Conservation (phyloP, 2,888 invertebrate species). For the Philopedon plagiatum region DNA sequence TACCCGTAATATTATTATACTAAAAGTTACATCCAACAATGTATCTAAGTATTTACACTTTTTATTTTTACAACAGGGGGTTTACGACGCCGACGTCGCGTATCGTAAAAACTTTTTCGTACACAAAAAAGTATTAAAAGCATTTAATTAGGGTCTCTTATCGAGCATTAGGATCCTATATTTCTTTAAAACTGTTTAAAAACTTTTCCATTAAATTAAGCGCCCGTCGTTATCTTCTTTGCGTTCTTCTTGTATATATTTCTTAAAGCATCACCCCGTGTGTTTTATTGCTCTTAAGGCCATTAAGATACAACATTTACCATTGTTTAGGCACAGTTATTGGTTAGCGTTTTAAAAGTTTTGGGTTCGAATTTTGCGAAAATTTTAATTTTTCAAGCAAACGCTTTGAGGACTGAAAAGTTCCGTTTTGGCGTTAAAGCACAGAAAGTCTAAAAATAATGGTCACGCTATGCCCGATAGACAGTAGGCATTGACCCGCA, state of each 20-base stretch:
- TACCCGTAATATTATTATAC: too few relatives aligned
- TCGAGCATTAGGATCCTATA: slow-evolving; percentile 17
- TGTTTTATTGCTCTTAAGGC: not conserved
- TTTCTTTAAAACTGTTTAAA: slow-evolving; percentile 4
- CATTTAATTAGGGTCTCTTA: slow-evolving; percentile 15
- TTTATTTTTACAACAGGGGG: not conserved
- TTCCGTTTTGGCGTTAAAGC: too few relatives aligned
- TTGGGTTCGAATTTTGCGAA: too few relatives aligned
- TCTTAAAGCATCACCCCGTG: not conserved
- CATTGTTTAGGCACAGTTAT: too few relatives aligned
- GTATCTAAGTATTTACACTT: not conserved
- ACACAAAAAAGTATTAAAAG: slow-evolving; percentile 4
- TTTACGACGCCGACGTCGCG: not conserved
- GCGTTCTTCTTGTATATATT: slow-evolving; percentile 9
- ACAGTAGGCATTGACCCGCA: too few relatives aligned
- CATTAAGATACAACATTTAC: not conserved
- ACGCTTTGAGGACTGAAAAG: too few relatives aligned
- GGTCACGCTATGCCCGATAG: too few relatives aligned
- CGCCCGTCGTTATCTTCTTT: not conserved
- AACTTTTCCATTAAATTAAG: slow-evolving; percentile 18
- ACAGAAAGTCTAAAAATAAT: too few relatives aligned
- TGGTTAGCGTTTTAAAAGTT: too few relatives aligned
- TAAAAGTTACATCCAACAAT: too few relatives aligned
- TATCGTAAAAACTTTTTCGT: not conserved
- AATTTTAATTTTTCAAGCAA: too few relatives aligned